These are phyloP conservation scores for Anthopleura sola DNA, from an alignment of 64 coral and sea anemone species.

Conservation along the genomic window DNA sequence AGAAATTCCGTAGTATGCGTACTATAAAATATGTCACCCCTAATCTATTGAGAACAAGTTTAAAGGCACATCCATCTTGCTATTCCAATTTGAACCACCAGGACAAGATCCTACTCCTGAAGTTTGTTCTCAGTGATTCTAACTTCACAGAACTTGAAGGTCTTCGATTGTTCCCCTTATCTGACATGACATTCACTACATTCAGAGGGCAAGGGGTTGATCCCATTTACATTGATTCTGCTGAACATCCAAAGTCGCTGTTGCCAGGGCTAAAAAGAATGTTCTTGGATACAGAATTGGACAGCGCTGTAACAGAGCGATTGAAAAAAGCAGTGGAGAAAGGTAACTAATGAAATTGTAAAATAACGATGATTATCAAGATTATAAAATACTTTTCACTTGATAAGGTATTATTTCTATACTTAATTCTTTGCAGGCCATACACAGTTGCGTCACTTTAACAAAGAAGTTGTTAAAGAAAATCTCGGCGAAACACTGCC, in stretches of 20 bases:
- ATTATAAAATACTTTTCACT: too few relatives aligned
- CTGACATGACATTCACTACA: conserved; percentile 27
- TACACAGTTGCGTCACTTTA: conserved; percentile 27
- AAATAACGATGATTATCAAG: background rate
- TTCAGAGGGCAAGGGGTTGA: background rate
- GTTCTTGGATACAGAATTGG: conserved; percentile 42
- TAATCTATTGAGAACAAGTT: conserved; percentile 13
- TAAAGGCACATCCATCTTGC: conserved; percentile 2
- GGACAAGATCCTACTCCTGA: conserved; percentile 58
- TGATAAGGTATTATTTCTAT: too few relatives aligned
- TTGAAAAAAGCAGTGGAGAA: conserved; percentile 30
- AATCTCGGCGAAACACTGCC: conserved; percentile 16
- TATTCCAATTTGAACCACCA: conserved; percentile 13
- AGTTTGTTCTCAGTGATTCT: conserved; percentile 58
- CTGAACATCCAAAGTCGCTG: conserved; percentile 41
- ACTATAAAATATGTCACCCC: background rate
- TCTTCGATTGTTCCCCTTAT: conserved; percentile 49
- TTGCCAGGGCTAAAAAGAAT: conserved; percentile 28
- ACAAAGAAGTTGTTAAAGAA: background rate
- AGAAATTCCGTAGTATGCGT: background rate
- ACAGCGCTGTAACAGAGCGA: background rate
- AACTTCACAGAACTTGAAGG: conserved; percentile 41
- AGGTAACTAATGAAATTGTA: background rate
- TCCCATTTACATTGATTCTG: conserved; percentile 44
- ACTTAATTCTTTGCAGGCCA: conserved; percentile 2